Base-by-base conservation (phyloP, 37 sponge, comb jelly and placozoan species). In the Crambe crambe region DNA sequence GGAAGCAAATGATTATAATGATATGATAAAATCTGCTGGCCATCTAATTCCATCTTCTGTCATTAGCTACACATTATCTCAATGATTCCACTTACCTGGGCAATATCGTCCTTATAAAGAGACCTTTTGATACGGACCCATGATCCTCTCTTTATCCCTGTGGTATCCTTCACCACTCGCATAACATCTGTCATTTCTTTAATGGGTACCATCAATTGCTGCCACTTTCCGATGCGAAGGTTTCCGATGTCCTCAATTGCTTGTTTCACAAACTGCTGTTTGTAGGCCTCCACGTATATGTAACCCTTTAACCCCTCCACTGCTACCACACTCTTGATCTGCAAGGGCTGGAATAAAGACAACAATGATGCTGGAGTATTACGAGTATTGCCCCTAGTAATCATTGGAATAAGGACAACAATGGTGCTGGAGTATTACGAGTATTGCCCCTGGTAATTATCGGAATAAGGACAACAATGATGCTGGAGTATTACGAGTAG, bases 121-220 rank as follows among this genome's bases (percentile, higher is more conserved):
- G 92, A 90, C 34, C 97, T 91, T 82, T 94, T 96, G 32, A 98
- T 85, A 27, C 99, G 56, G 29, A 98, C 97, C 99, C 99, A 98
- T 10, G 94, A 90, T 37, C 92, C 90, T 62, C 67, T 57, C 82
- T 89, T 90, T 22, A 98, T 65, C 4, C 70, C 84, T 0, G 86
- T 70, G 0, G 85, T 71, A 47, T 96, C 95, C 80, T 90, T 98
- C 41, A 98, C 96, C 29, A 98, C 99, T 62, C 93, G 88, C 44
- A 98, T 18, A 0, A 98, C 99, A 56, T 98, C 99, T 3, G 97
- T 89, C 99, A 98, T 98, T 72, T 98, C 97, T 58, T 82, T 83
- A 56, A 96, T 96, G 58, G 99, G 99, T 2, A 98, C 99, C 99
- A 98, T 98, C 64, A 84, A 82, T 83, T 98, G 99, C 61, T 95